These are phyloP conservation scores for Zalophus californianus DNA, from an alignment of 2,797 vertebrate genomes.

Conservation along the genomic window DNA sequence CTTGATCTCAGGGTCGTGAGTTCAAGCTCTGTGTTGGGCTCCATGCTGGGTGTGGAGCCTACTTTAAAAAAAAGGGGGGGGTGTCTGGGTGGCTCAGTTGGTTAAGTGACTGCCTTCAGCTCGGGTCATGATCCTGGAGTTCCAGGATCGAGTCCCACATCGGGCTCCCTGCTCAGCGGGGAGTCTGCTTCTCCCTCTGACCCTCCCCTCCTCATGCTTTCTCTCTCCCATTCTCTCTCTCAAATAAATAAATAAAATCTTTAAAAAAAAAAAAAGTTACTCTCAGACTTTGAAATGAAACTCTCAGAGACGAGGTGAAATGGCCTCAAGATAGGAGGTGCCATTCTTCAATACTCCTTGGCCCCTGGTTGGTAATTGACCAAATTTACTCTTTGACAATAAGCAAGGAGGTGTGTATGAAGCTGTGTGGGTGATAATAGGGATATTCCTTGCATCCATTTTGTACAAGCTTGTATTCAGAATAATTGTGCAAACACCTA, in stretches of 20 bases:
- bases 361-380: not conserved
- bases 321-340: not conserved
- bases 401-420: not conserved
- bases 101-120: no score
- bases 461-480: not conserved
- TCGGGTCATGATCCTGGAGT: no score
- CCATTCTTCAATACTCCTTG: not conserved
- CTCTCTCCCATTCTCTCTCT: no score
- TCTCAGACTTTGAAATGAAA: not conserved
- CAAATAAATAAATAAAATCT: no score
- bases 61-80: not conserved
- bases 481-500: not conserved
- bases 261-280: not conserved
- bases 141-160: no score
- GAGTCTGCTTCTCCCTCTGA: no score
- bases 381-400: not conserved
- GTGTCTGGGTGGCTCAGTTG: no score
- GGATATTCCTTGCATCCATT: not conserved
- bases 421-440: not conserved
- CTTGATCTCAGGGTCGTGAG: not conserved
- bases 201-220: no score
- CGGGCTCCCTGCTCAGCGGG: no score
- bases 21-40: not conserved
- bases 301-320: not conserved
- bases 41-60: not conserved